These are phyloP conservation scores for Sorex fumeus DNA, from an alignment of 2,113 vertebrate species.

Conservation along the genomic window DNA sequence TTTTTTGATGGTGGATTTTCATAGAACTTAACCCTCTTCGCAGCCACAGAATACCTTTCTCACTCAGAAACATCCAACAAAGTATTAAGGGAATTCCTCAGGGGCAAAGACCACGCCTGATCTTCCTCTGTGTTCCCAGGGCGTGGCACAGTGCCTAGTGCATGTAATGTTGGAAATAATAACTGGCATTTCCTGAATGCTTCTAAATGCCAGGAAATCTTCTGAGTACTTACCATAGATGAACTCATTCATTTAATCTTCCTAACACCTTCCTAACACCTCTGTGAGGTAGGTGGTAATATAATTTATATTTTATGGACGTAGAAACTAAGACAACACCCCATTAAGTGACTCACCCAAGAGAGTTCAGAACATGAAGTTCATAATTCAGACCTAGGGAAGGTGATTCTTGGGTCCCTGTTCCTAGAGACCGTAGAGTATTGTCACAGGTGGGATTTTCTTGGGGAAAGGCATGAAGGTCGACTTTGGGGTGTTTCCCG, in stretches of 20 bases:
- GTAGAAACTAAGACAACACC: not conserved
- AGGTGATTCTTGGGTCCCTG: not conserved
- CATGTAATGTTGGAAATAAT: not conserved
- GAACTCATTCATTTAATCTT: constrained; percentile 35
- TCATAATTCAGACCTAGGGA: not conserved
- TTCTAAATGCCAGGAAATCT: not conserved
- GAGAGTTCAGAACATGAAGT: not conserved
- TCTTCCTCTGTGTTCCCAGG: not conserved
- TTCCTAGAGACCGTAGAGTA: not conserved
- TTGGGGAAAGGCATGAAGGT: not conserved
- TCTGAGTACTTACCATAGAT: not conserved
- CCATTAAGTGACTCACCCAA: not conserved
- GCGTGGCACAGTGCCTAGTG: not conserved
- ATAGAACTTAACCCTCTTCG: not conserved
- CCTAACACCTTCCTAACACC: not conserved
- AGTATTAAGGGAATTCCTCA: not conserved
- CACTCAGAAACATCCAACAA: not conserved
- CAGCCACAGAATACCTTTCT: not conserved
- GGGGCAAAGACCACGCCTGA: not conserved
- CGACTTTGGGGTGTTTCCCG: not conserved
- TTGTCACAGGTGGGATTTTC: not conserved
- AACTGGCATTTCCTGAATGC: not conserved
- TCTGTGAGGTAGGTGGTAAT: not conserved
- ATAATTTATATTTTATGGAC: not conserved
- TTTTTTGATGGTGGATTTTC: not conserved